These are phyloP conservation scores for Coreius guichenoti DNA, from an alignment of 2,797 vertebrate genomes.

Conservation along the genomic window DNA sequence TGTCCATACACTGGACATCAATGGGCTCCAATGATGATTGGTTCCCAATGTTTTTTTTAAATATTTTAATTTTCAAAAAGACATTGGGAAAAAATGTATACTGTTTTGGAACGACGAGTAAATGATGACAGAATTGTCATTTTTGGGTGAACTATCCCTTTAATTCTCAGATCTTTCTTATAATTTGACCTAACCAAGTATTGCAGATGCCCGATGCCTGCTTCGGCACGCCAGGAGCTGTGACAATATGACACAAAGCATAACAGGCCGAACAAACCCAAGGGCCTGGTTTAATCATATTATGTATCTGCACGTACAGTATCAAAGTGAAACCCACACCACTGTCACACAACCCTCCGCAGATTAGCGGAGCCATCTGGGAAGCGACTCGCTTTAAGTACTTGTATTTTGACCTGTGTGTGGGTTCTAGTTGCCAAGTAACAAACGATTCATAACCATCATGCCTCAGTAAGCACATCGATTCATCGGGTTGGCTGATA, in stretches of 20 bases:
- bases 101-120: background rate
- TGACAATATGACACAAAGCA: constrained; percentile 58
- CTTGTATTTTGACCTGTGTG: constrained; percentile 50
- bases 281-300: constrained; percentile 59
- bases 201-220: constrained; percentile 51
- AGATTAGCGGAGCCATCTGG: constrained; percentile 47
- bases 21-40: no score
- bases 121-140: background rate
- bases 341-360: constrained; percentile 59
- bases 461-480: constrained; percentile 34
- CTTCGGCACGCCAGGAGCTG: constrained; percentile 50
- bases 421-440: constrained; percentile 55
- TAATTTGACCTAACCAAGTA: background rate
- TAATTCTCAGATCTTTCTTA: background rate
- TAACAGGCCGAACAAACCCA: constrained; percentile 13
- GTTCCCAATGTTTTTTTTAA: background rate
- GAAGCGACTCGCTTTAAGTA: constrained; percentile 42
- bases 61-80: background rate
- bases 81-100: background rate
- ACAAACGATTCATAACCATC: constrained; percentile 32
- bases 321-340: constrained; percentile 49
- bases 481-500: constrained; percentile 64
- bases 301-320: constrained; percentile 56
- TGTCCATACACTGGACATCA: no score
- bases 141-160: background rate